Evolutionary conservation across 1,140 invertebrate genomes (phyloP).

Genomic region (Conus betulinus): DNA sequence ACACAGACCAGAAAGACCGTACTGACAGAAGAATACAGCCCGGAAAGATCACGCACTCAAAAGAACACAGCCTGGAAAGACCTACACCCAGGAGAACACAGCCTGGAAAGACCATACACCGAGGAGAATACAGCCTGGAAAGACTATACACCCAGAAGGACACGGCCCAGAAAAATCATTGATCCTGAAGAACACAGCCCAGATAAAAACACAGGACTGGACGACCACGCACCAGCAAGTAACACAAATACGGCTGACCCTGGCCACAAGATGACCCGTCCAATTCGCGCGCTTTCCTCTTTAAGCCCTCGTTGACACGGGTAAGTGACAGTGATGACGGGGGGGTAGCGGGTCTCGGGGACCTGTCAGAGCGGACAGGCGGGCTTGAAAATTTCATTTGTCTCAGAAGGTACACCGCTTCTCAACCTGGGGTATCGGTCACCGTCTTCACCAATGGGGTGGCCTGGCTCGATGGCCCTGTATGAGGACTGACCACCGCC

Average conservation of each 20-base stretch:
- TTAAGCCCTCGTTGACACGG: background rate
- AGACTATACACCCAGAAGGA: too few species aligned
- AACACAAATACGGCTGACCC: background rate
- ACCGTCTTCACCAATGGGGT: background rate
- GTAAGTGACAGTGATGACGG: background rate
- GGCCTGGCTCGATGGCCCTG: background rate
- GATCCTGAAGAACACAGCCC: too few species aligned
- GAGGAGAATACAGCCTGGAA: too few species aligned
- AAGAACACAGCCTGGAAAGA: too few species aligned
- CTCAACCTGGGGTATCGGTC: background rate
- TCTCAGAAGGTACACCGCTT: background rate
- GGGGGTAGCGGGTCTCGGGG: background rate
- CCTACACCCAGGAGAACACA: too few species aligned
- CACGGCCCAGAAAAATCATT: too few species aligned
- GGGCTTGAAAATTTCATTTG: constrained; percentile 2
- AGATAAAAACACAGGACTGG: too few species aligned
- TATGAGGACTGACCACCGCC: background rate
- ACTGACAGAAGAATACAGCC: too few species aligned
- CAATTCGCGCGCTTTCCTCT: background rate
- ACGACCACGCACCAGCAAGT: too few species aligned
- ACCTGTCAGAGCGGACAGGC: background rate
- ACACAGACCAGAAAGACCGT: too few species aligned
- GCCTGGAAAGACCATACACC: too few species aligned
- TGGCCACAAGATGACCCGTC: background rate
- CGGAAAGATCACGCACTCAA: too few species aligned